Evolutionary conservation across 1,140 invertebrate genomes (phyloP), one percentile per base, ranked within the genome.

Genomic region (Argopecten irradians): DNA sequence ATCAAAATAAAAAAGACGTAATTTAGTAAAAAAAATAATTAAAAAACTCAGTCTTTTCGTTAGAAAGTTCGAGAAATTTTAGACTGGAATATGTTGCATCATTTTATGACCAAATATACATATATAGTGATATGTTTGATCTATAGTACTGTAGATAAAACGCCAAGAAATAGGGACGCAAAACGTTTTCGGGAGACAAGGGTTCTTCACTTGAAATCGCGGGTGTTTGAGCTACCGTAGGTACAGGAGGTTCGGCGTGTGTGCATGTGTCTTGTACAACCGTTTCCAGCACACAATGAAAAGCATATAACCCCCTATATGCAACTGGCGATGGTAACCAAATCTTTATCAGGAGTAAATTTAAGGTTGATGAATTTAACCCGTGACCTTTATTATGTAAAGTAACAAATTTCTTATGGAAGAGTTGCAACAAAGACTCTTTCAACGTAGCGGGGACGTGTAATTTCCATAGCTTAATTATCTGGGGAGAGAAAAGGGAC

Each of bases 401-500:
- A 89, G 86, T 89, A 86, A 89, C 89, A 89, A 89, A 87, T 89
- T 87, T 89, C 43, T 41, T 85, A 41, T 35, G 85, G 84, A 87
- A 89, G 85, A 85, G 86, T 71, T 89, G 89, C 86, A 89, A 89
- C 89, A 89, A 89, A 87, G 86, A 33, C 86, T 84, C 82, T 82
- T 87, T 83, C 87, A 87, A 87, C 71, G n/a, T 36, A 87, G 87
- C 85, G 86, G 87, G 84, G 55, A 84, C 86, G 89, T 85, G 83
- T 84, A 87, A 89, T 89, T 89, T 89, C 87, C 89, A 89, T 87
- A 46, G 85, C 39, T 84, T 89, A 89, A 89, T 89, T 86, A 89
- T 39, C 86, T 32, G 46, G n/a, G 32, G 36, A 43, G 84, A 84
- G 89, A 71, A 87, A 46, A 46, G 85, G 85, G 34, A 84, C 83